A percentile compares a stretch with the other conserved stretches of the same genome.
Conservation (phyloP, 2,797 vertebrate species). For the Malacoctenus gilli region DNA sequence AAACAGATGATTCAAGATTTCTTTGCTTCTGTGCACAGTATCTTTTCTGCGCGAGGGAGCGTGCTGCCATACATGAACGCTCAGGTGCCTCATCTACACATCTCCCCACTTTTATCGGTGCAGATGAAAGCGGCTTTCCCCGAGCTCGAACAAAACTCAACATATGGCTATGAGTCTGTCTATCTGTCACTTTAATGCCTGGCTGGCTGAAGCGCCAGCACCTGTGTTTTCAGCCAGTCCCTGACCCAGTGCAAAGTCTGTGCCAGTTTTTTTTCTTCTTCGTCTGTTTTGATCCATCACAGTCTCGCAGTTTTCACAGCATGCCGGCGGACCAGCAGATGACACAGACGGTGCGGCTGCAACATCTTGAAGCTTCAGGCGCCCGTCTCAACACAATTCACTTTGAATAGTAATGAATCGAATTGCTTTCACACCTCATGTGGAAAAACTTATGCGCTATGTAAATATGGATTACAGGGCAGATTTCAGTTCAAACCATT, state of each 20-base stretch:
- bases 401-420: conserved; percentile 24
- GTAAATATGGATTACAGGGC: not conserved
- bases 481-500: not conserved
- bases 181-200: conserved; percentile 18
- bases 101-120: conserved; percentile 8
- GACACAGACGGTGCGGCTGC: conserved; percentile 32
- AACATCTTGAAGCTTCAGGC: conserved; percentile 31
- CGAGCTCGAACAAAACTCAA: conserved; percentile 6
- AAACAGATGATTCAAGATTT: too few relatives aligned
- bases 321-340: conserved; percentile 39
- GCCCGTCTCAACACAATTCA: conserved; percentile 8
- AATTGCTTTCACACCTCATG: conserved; percentile 4
- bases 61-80: not conserved
- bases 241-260: conserved; percentile 11
- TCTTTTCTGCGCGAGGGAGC: not conserved
- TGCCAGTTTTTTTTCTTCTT: conserved; percentile 20
- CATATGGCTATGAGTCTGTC: conserved; percentile 21
- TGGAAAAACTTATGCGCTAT: not conserved
- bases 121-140: conserved; percentile 4
- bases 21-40: too few relatives aligned
- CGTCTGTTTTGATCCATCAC: conserved; percentile 1
- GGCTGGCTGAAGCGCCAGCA: conserved; percentile 21
- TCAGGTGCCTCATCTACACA: conserved; percentile 1
- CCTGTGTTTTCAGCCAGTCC: conserved; percentile 39
- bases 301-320: conserved; percentile 38